Evolutionary conservation across 1,140 invertebrate species (phyloP), one percentile per base, ranked within the genome.

Genomic region (Mizuhopecten yessoensis): DNA sequence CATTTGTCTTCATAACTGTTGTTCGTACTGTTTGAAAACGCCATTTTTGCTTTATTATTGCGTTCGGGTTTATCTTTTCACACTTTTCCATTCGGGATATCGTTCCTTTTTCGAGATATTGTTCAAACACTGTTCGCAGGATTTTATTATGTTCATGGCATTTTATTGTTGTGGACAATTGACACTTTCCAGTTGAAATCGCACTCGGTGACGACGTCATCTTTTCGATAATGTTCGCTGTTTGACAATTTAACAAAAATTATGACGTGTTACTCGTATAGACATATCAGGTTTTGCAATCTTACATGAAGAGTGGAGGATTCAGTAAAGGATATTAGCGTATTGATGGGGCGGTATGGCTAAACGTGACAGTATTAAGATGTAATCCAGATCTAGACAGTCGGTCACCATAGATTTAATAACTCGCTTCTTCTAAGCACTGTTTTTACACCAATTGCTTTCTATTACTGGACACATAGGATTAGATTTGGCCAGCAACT

Each of bases 401-500:
- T 75, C 57, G 57, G 23, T 75, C 23, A 75, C n/a, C 57, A n/a
- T 29, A 75, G 57, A 75, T 75, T 75, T 75, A 75, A 75, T 75
- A 75, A 75, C 57, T 75, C 57, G 57, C 23, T 29, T 75, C 57
- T 29, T 75, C 57, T 75, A 29, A 75, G 57, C 57, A 75, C 57
- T 29, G n/a, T 75, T 75, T 75, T 75, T 29, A n/a, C 57, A 75
- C 57, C 23, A 29, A 75, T 75, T 29, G 57, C 1, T 23, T 29
- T 75, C 57, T 75, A 75, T 75, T 75, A 75, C 57, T 75, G n/a
- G 57, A 75, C 57, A 75, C 57, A 5, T 75, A 75, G 5, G 29
- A 75, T 75, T 75, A n/a, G 57, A 75, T 75, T n/a, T 75, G 57
- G 57, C n/a, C 57, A 75, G 57, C 23, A 75, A 75, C 57, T 29